Evolutionary conservation across 2,888 invertebrate genomes (phyloP).

Genomic region (Eupithecia inturbata): DNA sequence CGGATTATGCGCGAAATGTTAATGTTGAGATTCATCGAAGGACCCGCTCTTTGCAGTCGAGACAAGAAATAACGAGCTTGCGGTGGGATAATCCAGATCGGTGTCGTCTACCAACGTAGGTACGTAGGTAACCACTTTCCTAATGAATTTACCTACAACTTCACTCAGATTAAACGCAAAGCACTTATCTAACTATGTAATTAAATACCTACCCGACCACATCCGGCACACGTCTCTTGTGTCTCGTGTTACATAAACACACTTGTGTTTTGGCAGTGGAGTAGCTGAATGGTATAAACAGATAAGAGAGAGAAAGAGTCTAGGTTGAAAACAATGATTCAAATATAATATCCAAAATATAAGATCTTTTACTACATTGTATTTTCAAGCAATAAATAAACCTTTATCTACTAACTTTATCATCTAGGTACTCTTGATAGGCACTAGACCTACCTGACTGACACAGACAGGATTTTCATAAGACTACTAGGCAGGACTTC

Average conservation of each 20-base stretch:
- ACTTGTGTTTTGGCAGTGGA: neutral
- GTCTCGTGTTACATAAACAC: neutral
- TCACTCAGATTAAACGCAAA: conserved; percentile 3
- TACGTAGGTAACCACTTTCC: neutral
- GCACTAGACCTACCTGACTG: neutral
- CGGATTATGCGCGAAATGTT: conserved; percentile 25
- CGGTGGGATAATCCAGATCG: neutral
- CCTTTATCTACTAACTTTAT: too few relatives aligned
- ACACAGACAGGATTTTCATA: neutral
- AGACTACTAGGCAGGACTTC: neutral
- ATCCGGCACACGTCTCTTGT: neutral
- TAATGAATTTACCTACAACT: neutral
- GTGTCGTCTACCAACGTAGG: neutral
- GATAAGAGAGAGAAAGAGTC: too few relatives aligned
- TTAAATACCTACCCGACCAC: neutral
- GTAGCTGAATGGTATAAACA: neutral
- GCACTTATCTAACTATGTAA: neutral
- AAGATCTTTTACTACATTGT: too few relatives aligned
- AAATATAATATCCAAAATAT: too few relatives aligned
- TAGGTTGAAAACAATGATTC: too few relatives aligned
- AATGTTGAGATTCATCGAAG: conserved; percentile 26
- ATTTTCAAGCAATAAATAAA: too few relatives aligned
- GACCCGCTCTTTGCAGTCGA: conserved; percentile 13
- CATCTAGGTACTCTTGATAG: neutral
- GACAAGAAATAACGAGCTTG: conserved; percentile 19